Evolutionary conservation across 30 jellyfish, hydroid and myxozoan species (phyloP).

Genomic region (Cassiopea xamachana): DNA sequence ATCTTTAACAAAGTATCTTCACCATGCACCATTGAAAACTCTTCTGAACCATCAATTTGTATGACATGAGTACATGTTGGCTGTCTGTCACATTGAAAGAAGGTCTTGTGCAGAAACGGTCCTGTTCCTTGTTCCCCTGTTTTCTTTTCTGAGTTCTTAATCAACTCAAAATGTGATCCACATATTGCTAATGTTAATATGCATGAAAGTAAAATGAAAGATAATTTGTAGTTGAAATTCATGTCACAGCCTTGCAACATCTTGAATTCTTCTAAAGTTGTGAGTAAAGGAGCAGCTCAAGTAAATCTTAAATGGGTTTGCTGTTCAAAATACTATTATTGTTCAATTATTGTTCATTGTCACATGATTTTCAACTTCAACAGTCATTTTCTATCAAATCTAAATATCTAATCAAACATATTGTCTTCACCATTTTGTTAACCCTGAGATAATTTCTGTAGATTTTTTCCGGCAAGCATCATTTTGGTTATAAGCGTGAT

Average conservation of each 20-base stretch:
- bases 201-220: not conserved
- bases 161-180: not conserved
- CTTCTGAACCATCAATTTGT: not conserved
- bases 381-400: too few species aligned
- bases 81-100: not conserved
- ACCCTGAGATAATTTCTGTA: too few species aligned
- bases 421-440: too few species aligned
- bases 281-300: too few species aligned
- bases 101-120: not conserved
- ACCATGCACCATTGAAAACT: not conserved
- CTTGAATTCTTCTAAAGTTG: too few species aligned
- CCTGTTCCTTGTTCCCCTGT: not conserved
- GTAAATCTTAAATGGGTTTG: too few species aligned
- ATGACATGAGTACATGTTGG: not conserved
- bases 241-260: not conserved
- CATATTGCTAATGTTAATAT: not conserved
- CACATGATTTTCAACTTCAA: too few species aligned
- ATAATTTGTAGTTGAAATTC: not conserved
- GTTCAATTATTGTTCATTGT: too few species aligned
- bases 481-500: too few species aligned
- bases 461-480: too few species aligned
- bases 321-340: too few species aligned
- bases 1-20: not conserved
- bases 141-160: not conserved
- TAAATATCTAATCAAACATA: too few species aligned